These are phyloP conservation scores for Chironomus tepperi DNA, from an alignment of 1,140 invertebrate species.

Conservation along the genomic window DNA sequence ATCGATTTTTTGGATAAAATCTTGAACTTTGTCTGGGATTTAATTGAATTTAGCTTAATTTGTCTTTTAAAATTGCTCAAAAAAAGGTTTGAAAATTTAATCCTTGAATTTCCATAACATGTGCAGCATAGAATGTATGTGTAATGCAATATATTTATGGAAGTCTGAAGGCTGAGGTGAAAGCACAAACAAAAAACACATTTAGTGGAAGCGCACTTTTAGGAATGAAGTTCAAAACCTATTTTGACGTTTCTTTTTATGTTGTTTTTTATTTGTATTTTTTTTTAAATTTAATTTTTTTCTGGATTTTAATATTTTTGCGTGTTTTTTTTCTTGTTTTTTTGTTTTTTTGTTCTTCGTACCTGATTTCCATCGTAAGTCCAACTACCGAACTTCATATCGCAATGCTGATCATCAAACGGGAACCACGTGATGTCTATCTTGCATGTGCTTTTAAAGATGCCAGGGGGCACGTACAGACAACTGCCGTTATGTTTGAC, in stretches of 20 bases:
- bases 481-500: conserved; percentile 91
- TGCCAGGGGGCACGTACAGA: conserved; percentile 90
- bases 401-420: conserved; percentile 95
- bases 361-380: conserved; percentile 89
- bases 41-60: no score
- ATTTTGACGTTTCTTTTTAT: neutral
- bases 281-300: neutral
- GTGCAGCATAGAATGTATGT: neutral
- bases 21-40: no score
- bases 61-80: no score
- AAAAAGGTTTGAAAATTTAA: no score
- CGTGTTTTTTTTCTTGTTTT: neutral
- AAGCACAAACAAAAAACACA: conserved; percentile 13
- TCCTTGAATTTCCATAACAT: no score
- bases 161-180: neutral
- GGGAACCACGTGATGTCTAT: conserved; percentile 99
- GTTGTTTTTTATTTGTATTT: neutral
- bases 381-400: conserved; percentile 94
- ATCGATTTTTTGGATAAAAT: no score
- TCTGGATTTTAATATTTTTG: neutral
- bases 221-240: conserved; percentile 8
- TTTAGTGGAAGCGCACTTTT: neutral
- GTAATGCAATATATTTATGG: neutral
- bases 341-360: conserved; percentile 32
- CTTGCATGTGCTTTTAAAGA: conserved; percentile 98